Conservation (phyloP, 2,797 vertebrate species). For the Melanotaenia nigrans region DNA sequence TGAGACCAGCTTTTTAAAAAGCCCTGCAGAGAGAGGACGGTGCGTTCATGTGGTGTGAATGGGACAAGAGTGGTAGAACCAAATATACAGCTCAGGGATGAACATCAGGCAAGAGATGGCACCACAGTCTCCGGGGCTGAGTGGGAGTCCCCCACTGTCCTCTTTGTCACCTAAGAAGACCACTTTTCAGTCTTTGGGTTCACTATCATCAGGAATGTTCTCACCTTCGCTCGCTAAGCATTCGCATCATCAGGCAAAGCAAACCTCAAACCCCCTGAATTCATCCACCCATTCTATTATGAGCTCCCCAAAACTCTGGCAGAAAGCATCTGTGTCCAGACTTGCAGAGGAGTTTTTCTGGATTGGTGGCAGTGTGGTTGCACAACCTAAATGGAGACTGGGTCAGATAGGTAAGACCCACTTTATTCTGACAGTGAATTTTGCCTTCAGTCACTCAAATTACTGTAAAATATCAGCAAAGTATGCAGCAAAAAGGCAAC, state of each 20-base stretch:
- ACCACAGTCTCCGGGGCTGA: conserved; percentile 65
- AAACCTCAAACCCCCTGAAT: conserved; percentile 39
- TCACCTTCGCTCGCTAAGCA: conserved; percentile 46
- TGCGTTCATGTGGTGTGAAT: conserved; percentile 54
- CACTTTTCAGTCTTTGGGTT: conserved; percentile 60
- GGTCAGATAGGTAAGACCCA: conserved; percentile 89
- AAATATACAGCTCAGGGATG: conserved; percentile 72
- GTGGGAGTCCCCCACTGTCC: conserved; percentile 47
- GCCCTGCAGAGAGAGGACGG: conserved; percentile 26
- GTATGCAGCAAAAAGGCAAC: background rate
- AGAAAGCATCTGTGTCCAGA: conserved; percentile 86
- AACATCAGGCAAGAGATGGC: conserved; percentile 70
- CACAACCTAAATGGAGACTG: conserved; percentile 87
- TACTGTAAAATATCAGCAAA: conserved; percentile 3
- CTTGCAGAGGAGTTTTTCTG: conserved; percentile 92
- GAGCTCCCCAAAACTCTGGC: conserved; percentile 81
- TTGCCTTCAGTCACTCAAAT: background rate
- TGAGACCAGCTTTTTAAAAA: conserved; percentile 31
- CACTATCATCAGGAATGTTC: conserved; percentile 63
- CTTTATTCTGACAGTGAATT: background rate
- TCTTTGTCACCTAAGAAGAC: conserved; percentile 63
- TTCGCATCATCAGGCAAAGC: conserved; percentile 31
- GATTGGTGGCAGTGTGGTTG: conserved; percentile 89
- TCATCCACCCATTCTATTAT: conserved; percentile 73
- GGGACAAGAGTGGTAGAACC: conserved; percentile 60